Base-by-base conservation (phyloP, 1,140 invertebrate species). In the Chymomyza costata region DNA sequence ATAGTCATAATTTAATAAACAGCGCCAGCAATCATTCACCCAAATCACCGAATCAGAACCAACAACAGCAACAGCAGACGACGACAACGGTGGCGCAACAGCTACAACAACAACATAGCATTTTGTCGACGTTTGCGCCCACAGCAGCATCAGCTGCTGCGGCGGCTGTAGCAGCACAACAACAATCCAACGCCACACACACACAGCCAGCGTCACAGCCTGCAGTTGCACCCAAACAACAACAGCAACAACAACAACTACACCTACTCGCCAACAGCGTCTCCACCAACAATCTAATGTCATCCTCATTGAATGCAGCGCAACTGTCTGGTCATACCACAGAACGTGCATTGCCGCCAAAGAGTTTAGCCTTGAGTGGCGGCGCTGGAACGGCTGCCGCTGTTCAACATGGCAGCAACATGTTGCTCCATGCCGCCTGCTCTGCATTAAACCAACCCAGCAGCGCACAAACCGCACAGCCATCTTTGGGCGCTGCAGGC, bases 1-100 rank as follows among this genome's bases (percentile, higher is more conserved):
- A 74, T 80, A 85, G 82, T 83, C 83, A 85, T 84, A 85, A 83
- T 78, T 74, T 85, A 78, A 63, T 85, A 81, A 81, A 53, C 60
- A 51, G 55, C 47, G 56, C 62, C 60, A 61, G 61, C 67, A 85
- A 85, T 68, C 82, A 85, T 67, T 84, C 84, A 44, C 84, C 84
- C 54, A 85, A 85, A 78, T 85, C 84, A 35, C 84, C 84, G 60
- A 85, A 73, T 66, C 84, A 84, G 48, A 71, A 73, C 35, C 81
- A 73, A 25, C 73, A 71, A 17, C 78, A 69, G 15, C 70, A 80
- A 21, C 71, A 65, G 31, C 47, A 58, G 51, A 49, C 64, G 48
- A 61, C 64, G 28, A 46, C 62, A 52, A 19, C 65, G 60, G 2
- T 63, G 52, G 17, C 70, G 15, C 48, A 44, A 3, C 57, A 65